These are phyloP conservation scores for Patiria pectinifera DNA, from an alignment of 53 echinoderm and acorn worm species.

Conservation along the genomic window DNA sequence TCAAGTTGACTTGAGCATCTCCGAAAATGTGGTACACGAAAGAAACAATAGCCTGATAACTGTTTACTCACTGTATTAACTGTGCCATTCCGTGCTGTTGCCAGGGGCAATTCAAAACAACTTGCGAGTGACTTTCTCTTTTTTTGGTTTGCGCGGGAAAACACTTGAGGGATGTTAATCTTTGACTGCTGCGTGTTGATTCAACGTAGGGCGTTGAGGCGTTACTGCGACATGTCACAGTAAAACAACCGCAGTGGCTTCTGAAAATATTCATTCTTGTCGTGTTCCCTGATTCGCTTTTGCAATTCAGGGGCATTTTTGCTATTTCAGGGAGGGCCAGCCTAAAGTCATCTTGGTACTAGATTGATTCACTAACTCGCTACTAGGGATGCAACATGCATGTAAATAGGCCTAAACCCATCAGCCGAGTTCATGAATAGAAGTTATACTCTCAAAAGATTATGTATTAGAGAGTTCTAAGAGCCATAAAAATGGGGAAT, in stretches of 20 bases:
- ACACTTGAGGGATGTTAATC: not conserved
- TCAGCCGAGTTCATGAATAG: too few relatives aligned
- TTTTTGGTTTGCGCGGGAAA: conserved; percentile 2
- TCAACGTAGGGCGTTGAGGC: not conserved
- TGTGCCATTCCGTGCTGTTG: conserved; percentile 17
- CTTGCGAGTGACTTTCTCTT: not conserved
- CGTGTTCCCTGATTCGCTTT: too few relatives aligned
- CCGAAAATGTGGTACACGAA: not conserved
- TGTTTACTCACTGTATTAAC: conserved; percentile 5
- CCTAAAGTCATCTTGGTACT: too few relatives aligned
- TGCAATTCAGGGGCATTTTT: too few relatives aligned
- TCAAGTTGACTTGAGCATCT: conserved; percentile 14
- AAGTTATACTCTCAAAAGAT: too few relatives aligned
- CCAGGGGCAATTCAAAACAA: conserved; percentile 5
- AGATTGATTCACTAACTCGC: too few relatives aligned
- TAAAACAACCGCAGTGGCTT: not conserved
- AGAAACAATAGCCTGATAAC: not conserved
- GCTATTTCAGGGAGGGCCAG: too few relatives aligned
- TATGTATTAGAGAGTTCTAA: too few relatives aligned
- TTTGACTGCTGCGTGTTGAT: not conserved
- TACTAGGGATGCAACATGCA: too few relatives aligned
- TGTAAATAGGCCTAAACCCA: too few relatives aligned
- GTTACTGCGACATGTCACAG: not conserved
- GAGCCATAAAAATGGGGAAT: too few relatives aligned
- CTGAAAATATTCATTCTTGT: not conserved